Evolutionary conservation across 2,888 invertebrate species (phyloP), one percentile per base, ranked within the genome.

Genomic region (Nephrocerus scutellatus): DNA sequence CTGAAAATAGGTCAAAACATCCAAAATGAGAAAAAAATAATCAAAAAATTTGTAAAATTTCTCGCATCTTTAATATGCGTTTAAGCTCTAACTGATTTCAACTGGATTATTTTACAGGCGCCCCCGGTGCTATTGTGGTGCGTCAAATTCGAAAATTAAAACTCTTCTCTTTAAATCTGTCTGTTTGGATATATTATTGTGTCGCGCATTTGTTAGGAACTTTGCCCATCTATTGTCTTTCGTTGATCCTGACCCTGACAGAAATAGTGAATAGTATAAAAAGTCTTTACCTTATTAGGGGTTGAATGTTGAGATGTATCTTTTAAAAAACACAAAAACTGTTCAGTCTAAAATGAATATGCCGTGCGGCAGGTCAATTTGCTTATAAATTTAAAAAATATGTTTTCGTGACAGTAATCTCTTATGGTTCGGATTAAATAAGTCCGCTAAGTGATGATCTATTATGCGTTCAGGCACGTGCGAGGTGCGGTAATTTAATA

Each of bases 371-470:
- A 52, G 55, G 50, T 53, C 52, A 59, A 62, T 63, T 59, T 57
- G 58, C 56, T 59, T 60, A 53, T 55, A 57, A 62, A 57, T 56
- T 23, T 28, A 32, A 39, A 33, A 52, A 65, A 65, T 65, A 63
- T 66, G 64, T 67, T 67, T 67, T 66, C 60, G 65, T 67, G 66
- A 67, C 66, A 66, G 60, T 66, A 67, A 67, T 66, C 66, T 61
- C 54, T 49, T 52, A 54, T 55, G 56, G 56, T 55, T 54, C 54
- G 64, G 66, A 66, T 66, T 66, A 66, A 44, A 34, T 34, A 51
- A 54, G 47, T 54, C 50, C 52, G 55, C 30, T 20, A 37, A 24
- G 19, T 19, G 24, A 39, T 46, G 43, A 43, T 43, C 41, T 46
- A 36, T 41, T 25, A 24, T 41, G 43, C 43, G 43, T 39, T 30